phyloP scores from a whole-genome alignment of 1,140 invertebrate species.

The Oncopodura yosiiana region DNA sequence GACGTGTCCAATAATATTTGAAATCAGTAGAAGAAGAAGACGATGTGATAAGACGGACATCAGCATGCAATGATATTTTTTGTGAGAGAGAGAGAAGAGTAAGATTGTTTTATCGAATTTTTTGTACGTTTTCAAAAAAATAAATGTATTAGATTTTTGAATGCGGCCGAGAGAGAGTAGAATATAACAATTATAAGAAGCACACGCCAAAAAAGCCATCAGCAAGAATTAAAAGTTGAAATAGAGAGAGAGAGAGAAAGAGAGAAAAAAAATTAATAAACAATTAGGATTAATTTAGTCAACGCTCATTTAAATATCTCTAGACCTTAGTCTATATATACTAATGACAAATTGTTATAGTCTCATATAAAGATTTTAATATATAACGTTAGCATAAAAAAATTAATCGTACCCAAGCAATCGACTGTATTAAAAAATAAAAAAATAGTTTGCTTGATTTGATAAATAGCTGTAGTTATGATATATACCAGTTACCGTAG shows the following conservation, averaged over 20 bases:
- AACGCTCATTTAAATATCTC: too few relatives aligned
- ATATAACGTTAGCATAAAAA: too few relatives aligned
- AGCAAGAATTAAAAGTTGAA: slow-evolving; percentile 32
- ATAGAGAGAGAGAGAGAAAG: slow-evolving; percentile 21
- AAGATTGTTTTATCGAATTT: not conserved
- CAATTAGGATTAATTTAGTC: not conserved
- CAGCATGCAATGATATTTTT: slow-evolving; percentile 19
- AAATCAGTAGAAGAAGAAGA: slow-evolving; percentile 3
- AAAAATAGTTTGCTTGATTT: too few relatives aligned
- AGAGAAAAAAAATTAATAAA: not conserved
- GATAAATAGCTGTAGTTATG: too few relatives aligned
- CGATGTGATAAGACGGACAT: slow-evolving; percentile 19
- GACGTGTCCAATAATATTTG: not conserved
- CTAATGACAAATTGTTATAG: too few relatives aligned
- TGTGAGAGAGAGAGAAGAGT: slow-evolving; percentile 3
- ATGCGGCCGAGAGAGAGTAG: too few relatives aligned
- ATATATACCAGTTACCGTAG: too few relatives aligned
- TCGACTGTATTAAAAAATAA: too few relatives aligned
- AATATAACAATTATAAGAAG: slow-evolving; percentile 28
- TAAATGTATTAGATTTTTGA: slow-evolving; percentile 19
- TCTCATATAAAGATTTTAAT: too few relatives aligned
- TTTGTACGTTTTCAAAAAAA: slow-evolving; percentile 7
- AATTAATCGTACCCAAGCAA: too few relatives aligned
- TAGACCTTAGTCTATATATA: too few relatives aligned
- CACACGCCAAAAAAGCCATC: slow-evolving; percentile 35